Base-by-base conservation (phyloP, 1,140 invertebrate species). In the Drosophila parabipectinata region DNA sequence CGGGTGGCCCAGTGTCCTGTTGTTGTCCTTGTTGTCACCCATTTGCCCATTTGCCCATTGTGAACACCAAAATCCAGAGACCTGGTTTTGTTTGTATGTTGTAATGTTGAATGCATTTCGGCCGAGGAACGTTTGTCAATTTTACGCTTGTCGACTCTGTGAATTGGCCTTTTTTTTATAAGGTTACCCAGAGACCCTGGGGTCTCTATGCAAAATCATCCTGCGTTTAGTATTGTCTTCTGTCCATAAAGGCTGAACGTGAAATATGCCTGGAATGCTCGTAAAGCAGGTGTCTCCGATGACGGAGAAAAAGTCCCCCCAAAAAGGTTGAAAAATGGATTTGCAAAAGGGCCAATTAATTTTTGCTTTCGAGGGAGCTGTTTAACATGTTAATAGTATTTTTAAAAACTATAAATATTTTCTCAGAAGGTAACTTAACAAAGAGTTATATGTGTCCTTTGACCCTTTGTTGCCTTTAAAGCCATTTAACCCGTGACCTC, bases 91-190 rank as follows among this genome's bases (percentile, higher is more conserved):
- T 64, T 45, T 44, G 26, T 26, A 44, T 58, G 45, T 45, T 57
- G 58, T 37, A 44, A 69, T 67, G 63, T 54, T 72, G 66, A 52
- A 73, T 69, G 67, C 72, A 88, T 88, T 76, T 79, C 79, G 59
- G 53, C 18, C 67, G 28, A 61, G 77, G 66, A 88, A 79, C 79
- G 84, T 88, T 87, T 87, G 83, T 87, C 83, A 87, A 87, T 87
- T 87, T 83, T 87, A 72, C 83, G 83, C 83, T 71, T 87, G 83
- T 87, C 83, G 63, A 87, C 72, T 77, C 66, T 83, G 41, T 88
- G 83, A 83, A 69, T 73, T 88, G 83, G 52, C 58, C 72, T 73
- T 82, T 87, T 87, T 78, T 56, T 59, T 50, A 39, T 2, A n/a
- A 12, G 10, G 34, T 37, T n/a, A 37, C 10, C 34, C 34, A 10